Base-by-base conservation (phyloP, 2,888 invertebrate genomes). In the Lochmaea crataegi region DNA sequence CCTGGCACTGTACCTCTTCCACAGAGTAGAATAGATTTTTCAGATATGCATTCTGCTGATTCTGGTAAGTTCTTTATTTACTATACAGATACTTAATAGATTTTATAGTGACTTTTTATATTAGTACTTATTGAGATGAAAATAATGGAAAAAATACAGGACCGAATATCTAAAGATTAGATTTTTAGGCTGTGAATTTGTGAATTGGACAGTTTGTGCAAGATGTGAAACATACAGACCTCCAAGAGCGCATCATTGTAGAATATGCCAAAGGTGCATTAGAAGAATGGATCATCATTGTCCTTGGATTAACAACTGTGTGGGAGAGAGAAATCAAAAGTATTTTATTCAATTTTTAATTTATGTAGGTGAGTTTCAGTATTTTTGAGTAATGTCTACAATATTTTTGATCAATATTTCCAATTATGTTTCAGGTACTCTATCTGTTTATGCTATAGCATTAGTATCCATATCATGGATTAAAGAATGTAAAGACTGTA, bases 261-360 rank as follows among this genome's bases (percentile, higher is more conserved):
- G 95, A 80, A 94, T 96, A 78, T 96, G 96, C 84, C 92, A 94
- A 81, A 89, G 95, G 76, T 96, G 96, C 84, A 92, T 96, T 74
- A 87, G 91, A 76, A 89, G 92, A 83, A 94, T 94, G 94, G 94
- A 94, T 84, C 96, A 96, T 86, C 96, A 96, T 86, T 94, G 94
- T 87, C 94, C 95, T 6, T 95, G 95, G 95, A 96, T 96, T 64
- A 97, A 97, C 85, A 97, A 97, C 86, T 96, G 96, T 86, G 95
- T 96, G 6, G 96, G 96, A 60, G 96, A 96, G 87, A 91, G 91
- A 82, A 96, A 97, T 89, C 96, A 96, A 88, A 96, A 96, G 86
- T 96, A 94, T 88, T 96, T 96, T 87, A 90, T 96, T 78, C 94
- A 96, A 84, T 96, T 96, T 88, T 89, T 95, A 76, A 89, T 95